Conservation (phyloP, 2,888 invertebrate species). For the Gymnosoma rotundatum region DNA sequence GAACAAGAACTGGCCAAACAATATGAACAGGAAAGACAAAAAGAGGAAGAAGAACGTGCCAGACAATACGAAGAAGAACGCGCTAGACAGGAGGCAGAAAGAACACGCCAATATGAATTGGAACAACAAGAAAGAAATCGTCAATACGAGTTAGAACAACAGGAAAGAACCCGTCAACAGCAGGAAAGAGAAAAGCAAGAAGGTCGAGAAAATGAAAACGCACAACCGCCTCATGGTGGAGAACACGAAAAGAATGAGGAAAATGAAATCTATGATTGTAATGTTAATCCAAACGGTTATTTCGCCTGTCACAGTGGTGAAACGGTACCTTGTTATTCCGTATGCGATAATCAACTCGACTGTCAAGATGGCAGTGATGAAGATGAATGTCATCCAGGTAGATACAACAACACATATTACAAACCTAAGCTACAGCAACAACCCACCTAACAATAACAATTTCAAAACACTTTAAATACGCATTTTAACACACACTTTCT, state of each 20-base stretch:
- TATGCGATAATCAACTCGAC: slow-evolving; percentile 84
- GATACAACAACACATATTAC: slow-evolving; percentile 30
- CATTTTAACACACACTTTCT: slow-evolving; percentile 32
- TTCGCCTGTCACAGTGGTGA: slow-evolving; percentile 85
- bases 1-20: slow-evolving; percentile 45
- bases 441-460: slow-evolving; percentile 13
- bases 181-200: slow-evolving; percentile 58
- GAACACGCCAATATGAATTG: slow-evolving; percentile 28
- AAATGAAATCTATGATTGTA: slow-evolving; percentile 66
- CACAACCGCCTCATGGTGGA: not conserved
- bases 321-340: slow-evolving; percentile 84
- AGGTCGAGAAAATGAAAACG: slow-evolving; percentile 13
- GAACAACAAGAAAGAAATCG: slow-evolving; percentile 39
- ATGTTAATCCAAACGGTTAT: slow-evolving; percentile 81
- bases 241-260: slow-evolving; percentile 18
- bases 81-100: slow-evolving; percentile 27
- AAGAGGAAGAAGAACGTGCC: slow-evolving; percentile 44
- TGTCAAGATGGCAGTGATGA: slow-evolving; percentile 86
- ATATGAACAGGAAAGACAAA: slow-evolving; percentile 36
- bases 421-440: slow-evolving; percentile 40
- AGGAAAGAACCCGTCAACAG: slow-evolving; percentile 27
- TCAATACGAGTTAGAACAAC: slow-evolving; percentile 37
- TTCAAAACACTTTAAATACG: slow-evolving; percentile 8
- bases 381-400: slow-evolving; percentile 73
- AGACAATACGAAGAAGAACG: slow-evolving; percentile 37